Evolutionary conservation across 2,797 vertebrate species (phyloP).

Genomic region (Oryzias sinensis): DNA sequence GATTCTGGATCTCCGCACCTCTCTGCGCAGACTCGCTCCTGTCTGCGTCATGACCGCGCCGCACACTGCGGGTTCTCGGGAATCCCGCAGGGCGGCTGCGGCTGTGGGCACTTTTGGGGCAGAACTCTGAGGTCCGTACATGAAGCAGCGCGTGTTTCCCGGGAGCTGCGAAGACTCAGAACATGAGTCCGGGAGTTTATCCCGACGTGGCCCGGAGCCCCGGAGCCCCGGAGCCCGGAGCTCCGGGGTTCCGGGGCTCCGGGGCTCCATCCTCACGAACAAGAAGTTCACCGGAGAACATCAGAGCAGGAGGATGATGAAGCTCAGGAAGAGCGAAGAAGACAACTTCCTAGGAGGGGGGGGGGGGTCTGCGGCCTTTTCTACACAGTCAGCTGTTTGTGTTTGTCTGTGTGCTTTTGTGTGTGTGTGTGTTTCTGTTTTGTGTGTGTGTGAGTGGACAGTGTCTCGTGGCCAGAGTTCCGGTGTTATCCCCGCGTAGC

Average conservation of each 20-base stretch:
- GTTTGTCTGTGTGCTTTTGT: neutral
- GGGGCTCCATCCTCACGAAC: neutral
- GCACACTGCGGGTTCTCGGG: neutral
- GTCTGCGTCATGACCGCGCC: neutral
- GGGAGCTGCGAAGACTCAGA: too few relatives aligned
- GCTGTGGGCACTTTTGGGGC: too few relatives aligned
- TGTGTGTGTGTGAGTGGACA: too few relatives aligned
- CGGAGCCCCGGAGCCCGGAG: too few relatives aligned
- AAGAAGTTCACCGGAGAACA: neutral
- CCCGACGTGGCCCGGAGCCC: too few relatives aligned
- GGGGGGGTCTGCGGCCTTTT: slow-evolving; percentile 2
- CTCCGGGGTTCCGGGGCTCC: too few relatives aligned
- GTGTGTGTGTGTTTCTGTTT: slow-evolving; percentile 34
- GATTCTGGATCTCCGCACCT: neutral
- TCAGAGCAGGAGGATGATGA: neutral
- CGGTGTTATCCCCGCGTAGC: slow-evolving; percentile 16
- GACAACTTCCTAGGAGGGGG: neutral
- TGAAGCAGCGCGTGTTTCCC: too few relatives aligned
- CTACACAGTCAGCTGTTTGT: slow-evolving; percentile 4
- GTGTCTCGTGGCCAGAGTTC: slow-evolving; percentile 16
- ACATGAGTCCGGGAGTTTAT: too few relatives aligned
- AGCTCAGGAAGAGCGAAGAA: neutral
- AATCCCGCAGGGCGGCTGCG: too few relatives aligned
- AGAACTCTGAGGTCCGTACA: too few relatives aligned
- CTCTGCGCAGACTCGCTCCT: neutral